Evolutionary conservation across 2,888 invertebrate genomes (phyloP), one percentile per base, ranked within the genome.

Genomic region (Bellardia bayeri): DNA sequence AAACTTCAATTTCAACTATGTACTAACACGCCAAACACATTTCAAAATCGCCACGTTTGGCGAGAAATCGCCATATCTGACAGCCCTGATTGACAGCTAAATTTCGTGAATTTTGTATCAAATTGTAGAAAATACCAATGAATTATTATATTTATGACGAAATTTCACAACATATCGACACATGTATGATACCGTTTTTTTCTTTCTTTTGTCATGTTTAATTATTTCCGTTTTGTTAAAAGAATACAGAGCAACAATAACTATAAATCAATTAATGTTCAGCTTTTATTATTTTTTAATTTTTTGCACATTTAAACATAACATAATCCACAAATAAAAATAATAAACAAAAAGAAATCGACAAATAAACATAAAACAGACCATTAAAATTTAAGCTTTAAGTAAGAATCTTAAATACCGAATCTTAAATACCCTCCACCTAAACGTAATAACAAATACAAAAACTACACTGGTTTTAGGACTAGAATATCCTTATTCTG

Each of bases 151-250:
- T 23, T 23, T 23, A 23, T 23, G 56, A 33, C 37, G 14, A 68
- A 68, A 68, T 14, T 69, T 54, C 13, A 54, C 9, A 23, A 23
- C 40, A 54, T 45, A n/a, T 16, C 13, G 14, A 4, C 13, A 72
- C 7, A 33, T 30, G 61, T 23, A 40, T 8, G 23, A 51, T 64
- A 33, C 9, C 30, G n/a, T 3, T 23, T 49, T 8, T 64, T 76
- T 51, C 54, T 1, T 23, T 16, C 1, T 45, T 45, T 11, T 45
- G 45, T 1, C 45, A 64, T 76, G 54, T 54, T 51, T 56, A 33
- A 78, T 68, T 68, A 78, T 42, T 56, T 78, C 78, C 78, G 66
- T 42, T 68, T 13, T 30, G 45, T 54, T 14, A 54, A 76, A 9
- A 30, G 1, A 13, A 30, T 11, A 58, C 58, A 58, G 51, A 58